Conservation (phyloP, 2,797 vertebrate species). For the Aphelocoma californica region DNA sequence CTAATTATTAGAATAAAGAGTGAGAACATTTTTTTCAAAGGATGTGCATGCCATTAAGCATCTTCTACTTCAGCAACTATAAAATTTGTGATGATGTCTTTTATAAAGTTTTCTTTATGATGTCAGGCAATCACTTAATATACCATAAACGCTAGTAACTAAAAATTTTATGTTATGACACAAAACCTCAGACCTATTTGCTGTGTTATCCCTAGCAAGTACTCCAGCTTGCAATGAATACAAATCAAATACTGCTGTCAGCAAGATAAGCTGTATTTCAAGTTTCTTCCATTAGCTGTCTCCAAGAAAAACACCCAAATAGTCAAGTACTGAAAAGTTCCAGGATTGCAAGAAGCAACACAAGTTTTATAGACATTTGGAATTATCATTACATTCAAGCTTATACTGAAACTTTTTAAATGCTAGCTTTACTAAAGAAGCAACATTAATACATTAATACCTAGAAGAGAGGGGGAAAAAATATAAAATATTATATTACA, state of each 20-base stretch:
- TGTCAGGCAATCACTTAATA: neutral
- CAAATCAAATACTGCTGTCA: neutral
- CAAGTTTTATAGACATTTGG: neutral
- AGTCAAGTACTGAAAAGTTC: neutral
- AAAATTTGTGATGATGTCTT: neutral
- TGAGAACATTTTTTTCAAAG: neutral
- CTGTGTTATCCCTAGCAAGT: neutral
- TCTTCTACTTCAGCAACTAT: neutral
- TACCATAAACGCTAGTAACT: neutral
- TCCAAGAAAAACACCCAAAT: neutral
- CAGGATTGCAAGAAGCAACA: neutral
- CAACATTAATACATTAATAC: neutral
- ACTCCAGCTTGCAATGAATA: neutral
- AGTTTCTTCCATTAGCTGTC: neutral
- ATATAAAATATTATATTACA: neutral
- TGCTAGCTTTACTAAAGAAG: neutral
- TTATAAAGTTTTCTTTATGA: conserved; percentile 9
- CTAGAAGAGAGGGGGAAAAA: neutral
- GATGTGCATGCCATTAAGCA: neutral
- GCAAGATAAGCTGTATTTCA: neutral
- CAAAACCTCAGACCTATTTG: neutral
- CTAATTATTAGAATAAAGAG: conserved; percentile 28
- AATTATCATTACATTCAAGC: neutral
- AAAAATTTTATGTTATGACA: conserved; percentile 3
- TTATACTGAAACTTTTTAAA: neutral